Evolutionary conservation across 2,113 vertebrate species (phyloP).

Genomic region (Callipepla californica): DNA sequence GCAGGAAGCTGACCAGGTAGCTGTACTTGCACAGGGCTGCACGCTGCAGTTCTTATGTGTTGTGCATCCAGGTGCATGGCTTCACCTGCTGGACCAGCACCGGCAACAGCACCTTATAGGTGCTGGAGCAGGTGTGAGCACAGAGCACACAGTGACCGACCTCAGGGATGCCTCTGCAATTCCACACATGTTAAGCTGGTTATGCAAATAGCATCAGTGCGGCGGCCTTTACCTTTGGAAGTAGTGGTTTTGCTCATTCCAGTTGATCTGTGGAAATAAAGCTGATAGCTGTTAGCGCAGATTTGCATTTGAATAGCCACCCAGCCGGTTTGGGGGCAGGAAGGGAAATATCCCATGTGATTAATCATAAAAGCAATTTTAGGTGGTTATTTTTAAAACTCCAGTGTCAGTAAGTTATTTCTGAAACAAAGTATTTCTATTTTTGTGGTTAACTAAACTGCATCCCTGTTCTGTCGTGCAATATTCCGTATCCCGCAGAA

Average conservation of each 20-base stretch:
- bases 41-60: fast-evolving
- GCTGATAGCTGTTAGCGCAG: background rate
- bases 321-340: slow-evolving; percentile 23
- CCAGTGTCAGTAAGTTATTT: slow-evolving; percentile 58
- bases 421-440: slow-evolving; percentile 44
- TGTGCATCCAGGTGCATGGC: background rate
- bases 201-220: slow-evolving; percentile 25
- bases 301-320: slow-evolving; percentile 59
- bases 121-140: background rate
- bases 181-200: slow-evolving; percentile 56
- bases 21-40: background rate
- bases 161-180: slow-evolving; percentile 57
- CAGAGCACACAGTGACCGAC: slow-evolving; percentile 26
- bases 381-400: slow-evolving; percentile 48
- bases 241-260: slow-evolving; percentile 33
- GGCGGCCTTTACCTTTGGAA: slow-evolving; percentile 49
- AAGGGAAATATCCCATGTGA: background rate
- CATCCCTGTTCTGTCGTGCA: background rate
- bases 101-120: background rate
- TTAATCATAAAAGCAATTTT: slow-evolving; percentile 6
- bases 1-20: fast-evolving
- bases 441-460: slow-evolving; percentile 16
- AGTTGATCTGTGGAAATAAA: slow-evolving; percentile 1
- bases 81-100: background rate
- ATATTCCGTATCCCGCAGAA: slow-evolving; percentile 14